A percentile compares a stretch with the other conserved stretches of the same genome.
phyloP scores from a whole-genome alignment of 2,113 vertebrate species.

The Ginglymostoma cirratum region DNA sequence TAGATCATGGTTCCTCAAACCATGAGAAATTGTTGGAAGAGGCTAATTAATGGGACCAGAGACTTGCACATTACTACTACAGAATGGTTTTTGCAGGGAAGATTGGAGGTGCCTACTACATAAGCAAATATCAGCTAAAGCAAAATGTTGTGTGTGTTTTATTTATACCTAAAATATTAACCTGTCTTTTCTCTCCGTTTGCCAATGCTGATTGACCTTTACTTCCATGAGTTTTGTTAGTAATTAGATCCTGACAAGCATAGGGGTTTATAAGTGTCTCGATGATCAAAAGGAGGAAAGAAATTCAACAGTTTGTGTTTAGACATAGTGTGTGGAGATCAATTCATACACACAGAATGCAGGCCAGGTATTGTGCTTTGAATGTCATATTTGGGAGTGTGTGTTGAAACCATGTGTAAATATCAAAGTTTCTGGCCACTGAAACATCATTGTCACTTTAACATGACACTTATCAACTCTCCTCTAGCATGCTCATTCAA shows the following conservation, averaged over 20 bases:
- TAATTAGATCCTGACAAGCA: neutral
- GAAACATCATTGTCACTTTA: constrained; percentile 19
- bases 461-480: constrained; percentile 21
- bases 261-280: neutral
- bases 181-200: neutral
- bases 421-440: neutral
- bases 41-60: neutral
- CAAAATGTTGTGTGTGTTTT: neutral
- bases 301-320: neutral
- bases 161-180: neutral
- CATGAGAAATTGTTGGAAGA: neutral
- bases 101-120: neutral
- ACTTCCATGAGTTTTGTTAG: neutral
- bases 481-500: neutral
- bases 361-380: neutral
- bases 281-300: neutral
- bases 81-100: neutral
- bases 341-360: neutral
- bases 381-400: neutral
- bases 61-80: neutral
- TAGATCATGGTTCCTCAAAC: neutral
- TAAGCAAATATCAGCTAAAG: neutral
- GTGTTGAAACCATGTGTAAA: neutral
- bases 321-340: neutral
- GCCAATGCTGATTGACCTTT: neutral